Percentiles rank a stretch among this genome's conserved stretches.
Conservation (phyloP, 2,888 invertebrate species). For the Vanessa cardui region DNA sequence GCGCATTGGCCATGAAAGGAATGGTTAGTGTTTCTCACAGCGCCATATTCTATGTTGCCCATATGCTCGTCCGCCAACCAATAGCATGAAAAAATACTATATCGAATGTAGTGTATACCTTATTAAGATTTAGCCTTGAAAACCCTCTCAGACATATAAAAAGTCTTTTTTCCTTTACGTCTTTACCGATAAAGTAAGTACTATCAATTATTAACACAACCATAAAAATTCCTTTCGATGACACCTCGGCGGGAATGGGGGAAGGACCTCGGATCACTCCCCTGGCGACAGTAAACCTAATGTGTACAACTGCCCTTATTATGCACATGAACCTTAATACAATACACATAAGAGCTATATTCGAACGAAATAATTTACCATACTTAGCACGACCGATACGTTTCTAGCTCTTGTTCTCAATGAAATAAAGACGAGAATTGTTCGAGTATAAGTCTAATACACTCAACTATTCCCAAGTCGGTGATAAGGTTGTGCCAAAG, state of each 20-base stretch:
- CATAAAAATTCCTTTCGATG: constrained; percentile 38
- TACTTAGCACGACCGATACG: neutral
- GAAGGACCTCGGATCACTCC: constrained; percentile 30
- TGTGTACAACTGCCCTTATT: constrained; percentile 21
- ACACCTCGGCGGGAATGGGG: constrained; percentile 35
- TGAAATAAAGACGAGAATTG: neutral
- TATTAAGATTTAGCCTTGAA: no score
- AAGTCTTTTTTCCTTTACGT: constrained; percentile 26
- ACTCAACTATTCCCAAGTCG: no score
- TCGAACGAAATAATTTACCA: neutral
- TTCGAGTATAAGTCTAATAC: no score
- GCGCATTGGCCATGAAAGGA: no score
- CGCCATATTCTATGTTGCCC: no score
- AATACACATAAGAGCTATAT: neutral
- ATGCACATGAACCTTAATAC: neutral
- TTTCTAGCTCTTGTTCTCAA: neutral
- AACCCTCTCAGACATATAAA: constrained; percentile 14
- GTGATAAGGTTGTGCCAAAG: constrained; percentile 1
- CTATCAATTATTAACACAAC: constrained; percentile 36
- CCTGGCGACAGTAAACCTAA: constrained; percentile 25
- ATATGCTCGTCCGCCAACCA: no score
- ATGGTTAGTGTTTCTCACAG: no score
- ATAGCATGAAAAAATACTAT: no score
- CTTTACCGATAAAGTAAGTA: constrained; percentile 26
- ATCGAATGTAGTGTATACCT: no score